These are phyloP conservation scores for Synanthedon formicaeformis DNA, from an alignment of 2,888 invertebrate genomes.

Conservation along the genomic window DNA sequence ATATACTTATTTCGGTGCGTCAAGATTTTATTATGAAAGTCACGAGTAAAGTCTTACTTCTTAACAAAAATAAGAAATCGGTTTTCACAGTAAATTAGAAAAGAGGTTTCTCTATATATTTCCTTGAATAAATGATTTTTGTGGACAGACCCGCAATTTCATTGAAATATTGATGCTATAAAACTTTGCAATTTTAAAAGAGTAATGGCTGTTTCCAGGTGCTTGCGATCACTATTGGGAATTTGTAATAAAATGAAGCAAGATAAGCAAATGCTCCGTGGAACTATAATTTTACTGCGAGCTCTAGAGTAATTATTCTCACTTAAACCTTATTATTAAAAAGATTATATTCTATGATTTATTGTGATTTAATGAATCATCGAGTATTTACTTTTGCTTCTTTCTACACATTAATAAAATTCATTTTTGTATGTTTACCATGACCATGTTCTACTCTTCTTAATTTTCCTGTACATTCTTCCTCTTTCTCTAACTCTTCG, in stretches of 20 bases:
- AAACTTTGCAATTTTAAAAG: constrained; percentile 50
- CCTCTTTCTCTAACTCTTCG: too few species aligned
- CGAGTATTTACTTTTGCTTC: too few species aligned
- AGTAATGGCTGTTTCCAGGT: constrained; percentile 50
- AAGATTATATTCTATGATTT: too few species aligned
- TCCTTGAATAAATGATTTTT: constrained; percentile 29
- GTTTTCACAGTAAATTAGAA: too few species aligned
- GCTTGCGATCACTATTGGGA: constrained; percentile 45
- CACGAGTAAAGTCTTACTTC: too few species aligned
- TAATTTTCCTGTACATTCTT: too few species aligned
- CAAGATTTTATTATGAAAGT: constrained; percentile 3
- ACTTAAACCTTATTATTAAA: too few species aligned
- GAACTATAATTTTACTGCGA: not conserved
- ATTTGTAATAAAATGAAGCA: constrained; percentile 35
- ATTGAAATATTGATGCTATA: constrained; percentile 49
- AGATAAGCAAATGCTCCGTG: constrained; percentile 26
- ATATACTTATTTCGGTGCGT: not conserved
- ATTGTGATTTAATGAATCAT: too few species aligned
- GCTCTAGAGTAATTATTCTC: not conserved
- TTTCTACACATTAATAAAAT: too few species aligned
- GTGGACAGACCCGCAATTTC: constrained; percentile 34
- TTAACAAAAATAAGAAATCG: too few species aligned
- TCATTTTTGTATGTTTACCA: too few species aligned
- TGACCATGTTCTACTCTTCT: too few species aligned
- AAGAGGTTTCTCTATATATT: constrained; percentile 10